phyloP scores from a whole-genome alignment of 2,113 vertebrate species.

The Chaetorhynchus papuensis region DNA sequence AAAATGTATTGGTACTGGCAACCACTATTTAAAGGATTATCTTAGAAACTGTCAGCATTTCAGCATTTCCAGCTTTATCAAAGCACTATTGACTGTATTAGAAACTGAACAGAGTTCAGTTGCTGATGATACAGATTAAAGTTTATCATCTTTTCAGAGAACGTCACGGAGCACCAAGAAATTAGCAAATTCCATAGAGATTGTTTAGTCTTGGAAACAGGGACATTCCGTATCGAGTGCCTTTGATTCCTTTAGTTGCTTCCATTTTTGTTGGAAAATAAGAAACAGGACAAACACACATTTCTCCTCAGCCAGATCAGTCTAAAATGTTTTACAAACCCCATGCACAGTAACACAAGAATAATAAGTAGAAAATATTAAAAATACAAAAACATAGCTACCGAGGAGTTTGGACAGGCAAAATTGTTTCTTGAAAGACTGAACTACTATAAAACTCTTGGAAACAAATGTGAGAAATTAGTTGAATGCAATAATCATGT shows the following conservation, averaged over 20 bases:
- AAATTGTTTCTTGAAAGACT: neutral
- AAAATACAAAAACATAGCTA: neutral
- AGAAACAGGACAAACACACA: neutral
- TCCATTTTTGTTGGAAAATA: neutral
- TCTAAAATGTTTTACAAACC: neutral
- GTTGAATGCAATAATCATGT: accelerated
- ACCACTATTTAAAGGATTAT: neutral
- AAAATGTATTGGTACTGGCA: neutral
- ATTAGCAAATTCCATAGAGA: neutral
- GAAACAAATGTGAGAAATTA: neutral
- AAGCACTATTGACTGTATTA: neutral
- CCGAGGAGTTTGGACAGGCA: neutral
- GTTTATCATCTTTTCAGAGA: neutral
- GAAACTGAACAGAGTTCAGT: neutral
- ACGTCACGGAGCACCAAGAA: neutral
- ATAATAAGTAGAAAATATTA: neutral
- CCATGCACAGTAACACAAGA: neutral
- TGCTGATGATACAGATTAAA: neutral
- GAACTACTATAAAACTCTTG: neutral
- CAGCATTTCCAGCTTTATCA: neutral
- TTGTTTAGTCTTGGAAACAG: neutral
- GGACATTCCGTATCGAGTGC: accelerated
- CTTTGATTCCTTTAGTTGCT: neutral
- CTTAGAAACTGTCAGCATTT: neutral
- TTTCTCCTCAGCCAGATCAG: neutral